Conservation (phyloP, 2,113 vertebrate species). For the Pogonocichla stellata region DNA sequence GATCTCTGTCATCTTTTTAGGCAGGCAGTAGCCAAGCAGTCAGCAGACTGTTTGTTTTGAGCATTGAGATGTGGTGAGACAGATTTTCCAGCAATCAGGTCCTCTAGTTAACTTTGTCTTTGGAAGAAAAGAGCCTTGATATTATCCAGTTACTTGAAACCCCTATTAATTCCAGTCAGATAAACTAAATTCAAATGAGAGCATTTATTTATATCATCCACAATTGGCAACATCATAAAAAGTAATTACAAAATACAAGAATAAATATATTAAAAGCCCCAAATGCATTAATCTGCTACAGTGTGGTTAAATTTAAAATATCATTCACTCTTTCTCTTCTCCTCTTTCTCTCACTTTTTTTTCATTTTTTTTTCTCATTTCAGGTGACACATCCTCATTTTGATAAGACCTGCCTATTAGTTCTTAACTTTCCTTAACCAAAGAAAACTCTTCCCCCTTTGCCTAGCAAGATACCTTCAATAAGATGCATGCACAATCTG, state of each 20-base stretch:
- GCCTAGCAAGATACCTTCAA: background rate
- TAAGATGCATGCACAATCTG: background rate
- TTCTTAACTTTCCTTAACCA: background rate
- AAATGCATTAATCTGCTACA: background rate
- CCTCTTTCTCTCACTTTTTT: background rate
- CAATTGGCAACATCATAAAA: background rate
- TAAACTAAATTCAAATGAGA: background rate
- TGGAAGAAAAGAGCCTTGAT: background rate
- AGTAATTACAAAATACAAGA: background rate
- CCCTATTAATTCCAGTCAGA: background rate
- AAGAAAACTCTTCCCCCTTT: background rate
- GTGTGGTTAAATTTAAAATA: background rate
- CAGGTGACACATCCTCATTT: background rate
- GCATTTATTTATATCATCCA: background rate
- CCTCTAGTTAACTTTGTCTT: background rate
- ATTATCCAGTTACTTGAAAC: background rate
- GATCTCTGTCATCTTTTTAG: background rate
- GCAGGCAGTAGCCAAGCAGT: background rate
- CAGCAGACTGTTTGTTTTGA: background rate
- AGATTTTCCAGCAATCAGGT: background rate
- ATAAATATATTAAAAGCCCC: background rate
- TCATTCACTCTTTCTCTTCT: background rate
- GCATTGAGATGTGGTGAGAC: background rate
- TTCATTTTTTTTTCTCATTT: background rate
- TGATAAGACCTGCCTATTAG: background rate